Evolutionary conservation across 2,797 vertebrate genomes (phyloP), one percentile per base, ranked within the genome.

Genomic region (Lateolabrax maculatus): DNA sequence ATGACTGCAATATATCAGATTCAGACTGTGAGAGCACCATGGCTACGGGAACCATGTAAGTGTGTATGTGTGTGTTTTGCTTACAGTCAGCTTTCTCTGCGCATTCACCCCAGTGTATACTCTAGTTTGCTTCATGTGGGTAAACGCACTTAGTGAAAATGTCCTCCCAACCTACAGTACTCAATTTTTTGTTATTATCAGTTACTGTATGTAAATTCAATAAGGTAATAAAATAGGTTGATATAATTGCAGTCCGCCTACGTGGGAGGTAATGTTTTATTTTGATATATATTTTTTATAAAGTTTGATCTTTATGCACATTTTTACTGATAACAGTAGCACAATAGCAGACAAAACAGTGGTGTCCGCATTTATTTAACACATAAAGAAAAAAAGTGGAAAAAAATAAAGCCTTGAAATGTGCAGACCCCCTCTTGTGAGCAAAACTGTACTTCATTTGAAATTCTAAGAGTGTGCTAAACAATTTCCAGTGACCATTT

Each of bases 1-100:
- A 91, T 89, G 71, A 73, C 74, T 53, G 64, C 69, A 64, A 73
- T 91, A 78, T 46, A 81, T 90, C 84, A 85, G 70, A 84, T 75
- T 48, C 4, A 3, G 66, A 77, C 72, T 29, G 58, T 27, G 60
- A 49, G 67, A 61, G 62, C 60, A 68, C 43, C 27, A 5, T 57
- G 53, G 15, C 27, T 43, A 68, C 31, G 75, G 72, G 31, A 75
- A 66, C 52, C 31, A 39, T 36, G 31, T 27, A 6, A 29, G 16
- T 62, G 58, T 61, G 25, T 53, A 5, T 69, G 21, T 52, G 25
- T 63, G 52, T 51, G 23, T 65, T 62, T 6, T 39, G 56, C 63
- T 65, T 43, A 71, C 61, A 71, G 18, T 60, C 18, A 18, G 23
- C 34, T 74, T 63, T 53, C 39, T 75, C 41, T 57, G 36, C 31